phyloP scores from a whole-genome alignment of 2,888 invertebrate genomes.

The Omphaloscelis lunosa region DNA sequence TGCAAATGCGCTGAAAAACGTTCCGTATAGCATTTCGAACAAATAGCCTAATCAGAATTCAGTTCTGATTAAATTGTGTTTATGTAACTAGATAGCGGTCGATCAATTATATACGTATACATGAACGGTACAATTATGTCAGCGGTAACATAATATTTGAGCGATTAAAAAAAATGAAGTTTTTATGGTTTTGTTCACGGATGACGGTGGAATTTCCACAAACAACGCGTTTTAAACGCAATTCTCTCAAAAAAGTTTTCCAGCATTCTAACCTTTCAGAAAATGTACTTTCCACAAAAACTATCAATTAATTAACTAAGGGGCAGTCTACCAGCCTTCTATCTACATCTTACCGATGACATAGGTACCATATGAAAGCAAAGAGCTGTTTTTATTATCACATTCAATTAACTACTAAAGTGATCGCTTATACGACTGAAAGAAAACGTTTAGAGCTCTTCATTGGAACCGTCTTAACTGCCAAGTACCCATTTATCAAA shows the following conservation, averaged over 20 bases:
- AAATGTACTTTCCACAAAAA: neutral
- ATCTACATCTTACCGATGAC: constrained; percentile 16
- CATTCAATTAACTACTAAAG: constrained; percentile 52
- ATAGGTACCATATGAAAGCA: constrained; percentile 22
- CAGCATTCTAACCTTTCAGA: neutral
- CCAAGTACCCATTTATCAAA: neutral
- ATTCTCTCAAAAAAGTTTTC: neutral
- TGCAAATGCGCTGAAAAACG: constrained; percentile 12
- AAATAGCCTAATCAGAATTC: neutral
- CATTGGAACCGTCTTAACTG: neutral
- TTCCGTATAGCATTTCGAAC: neutral
- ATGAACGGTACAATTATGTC: neutral
- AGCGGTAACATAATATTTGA: neutral
- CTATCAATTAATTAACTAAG: constrained; percentile 11
- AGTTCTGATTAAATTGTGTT: neutral
- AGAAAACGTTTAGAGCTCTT: constrained; percentile 22
- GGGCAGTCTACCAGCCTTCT: neutral
- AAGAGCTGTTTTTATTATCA: constrained; percentile 54
- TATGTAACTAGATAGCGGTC: neutral
- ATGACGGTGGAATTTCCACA: neutral
- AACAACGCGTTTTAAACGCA: neutral
- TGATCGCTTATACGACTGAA: constrained; percentile 42
- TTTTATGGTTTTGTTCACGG: neutral
- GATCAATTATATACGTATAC: neutral
- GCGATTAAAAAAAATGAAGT: neutral